Base-by-base conservation (phyloP, 2,888 invertebrate genomes). In the Latrodectus elegans region DNA sequence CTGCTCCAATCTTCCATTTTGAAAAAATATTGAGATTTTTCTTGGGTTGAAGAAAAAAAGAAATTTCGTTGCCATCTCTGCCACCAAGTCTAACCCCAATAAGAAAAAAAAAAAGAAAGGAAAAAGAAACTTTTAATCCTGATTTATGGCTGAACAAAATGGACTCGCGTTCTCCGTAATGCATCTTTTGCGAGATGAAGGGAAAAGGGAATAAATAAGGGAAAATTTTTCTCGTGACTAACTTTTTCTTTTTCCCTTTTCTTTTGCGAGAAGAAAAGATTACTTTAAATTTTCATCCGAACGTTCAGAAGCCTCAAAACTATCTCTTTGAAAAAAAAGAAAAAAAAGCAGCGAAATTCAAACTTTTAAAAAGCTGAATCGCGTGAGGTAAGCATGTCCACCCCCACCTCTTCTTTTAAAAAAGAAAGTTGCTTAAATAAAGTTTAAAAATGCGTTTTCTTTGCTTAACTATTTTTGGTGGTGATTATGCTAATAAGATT, bases 91-190 rank as follows among this genome's bases (percentile, higher is more conserved):
- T 22, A 38, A 68, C 22, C 38, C 11, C 8, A 6, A 8, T 26
- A 22, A 68, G 68, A 68, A 68, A 68, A 68, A 8, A 38, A 22
- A 68, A 22, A 68, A 68, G 26, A 26, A 8, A 38, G 4, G 17
- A 67, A 22, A 15, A 75, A 83, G 60, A 68, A 38, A 64, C 55
- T 77, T 83, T 76, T 83, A 70, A 65, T 49, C 76, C 71, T 83
- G 83, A 83, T 83, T 83, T 83, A 83, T 83, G 49, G 76, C 60
- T 60, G 26, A 76, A 76, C 64, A 70, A 68, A 74, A 64, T 52
- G 52, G 17, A 70, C 64, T 71, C 51, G 71, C 68, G 52, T 14
- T 70, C 22, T 82, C 75, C 71, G 75, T 68, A 38, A 70, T 71
- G 70, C 76, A 14, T 77, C 70, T 81, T 64, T 15, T 65, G 14